Conservation (phyloP, 2,888 invertebrate genomes). For the Mesorhabditis belari region DNA sequence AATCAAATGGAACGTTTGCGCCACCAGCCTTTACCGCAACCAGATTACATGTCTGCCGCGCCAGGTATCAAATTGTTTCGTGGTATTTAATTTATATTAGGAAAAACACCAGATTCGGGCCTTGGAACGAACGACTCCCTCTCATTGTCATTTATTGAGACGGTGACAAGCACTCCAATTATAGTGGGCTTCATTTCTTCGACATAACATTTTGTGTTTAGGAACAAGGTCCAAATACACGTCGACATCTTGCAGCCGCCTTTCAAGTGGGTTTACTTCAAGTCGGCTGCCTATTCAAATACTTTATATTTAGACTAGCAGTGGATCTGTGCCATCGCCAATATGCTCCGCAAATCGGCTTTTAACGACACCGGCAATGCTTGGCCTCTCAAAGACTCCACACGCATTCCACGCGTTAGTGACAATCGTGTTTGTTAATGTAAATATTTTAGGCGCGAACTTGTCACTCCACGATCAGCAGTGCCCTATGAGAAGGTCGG, state of each 20-base stretch:
- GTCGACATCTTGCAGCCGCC: background rate
- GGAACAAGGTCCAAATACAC: no score
- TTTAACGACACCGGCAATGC: background rate
- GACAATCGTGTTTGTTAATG: no score
- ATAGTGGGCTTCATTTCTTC: no score
- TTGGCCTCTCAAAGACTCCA: background rate
- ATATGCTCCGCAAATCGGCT: background rate
- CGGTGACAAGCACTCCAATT: background rate
- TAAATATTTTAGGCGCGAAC: no score
- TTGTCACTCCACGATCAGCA: no score
- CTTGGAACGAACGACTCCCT: background rate
- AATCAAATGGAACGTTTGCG: background rate
- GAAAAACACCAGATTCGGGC: background rate
- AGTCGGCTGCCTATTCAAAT: no score
- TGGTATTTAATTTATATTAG: no score
- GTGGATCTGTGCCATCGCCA: background rate
- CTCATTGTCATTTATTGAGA: background rate
- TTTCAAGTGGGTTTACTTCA: no score
- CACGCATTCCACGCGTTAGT: no score
- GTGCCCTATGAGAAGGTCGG: no score
- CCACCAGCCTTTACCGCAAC: background rate
- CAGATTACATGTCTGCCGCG: background rate
- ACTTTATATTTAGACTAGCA: no score
- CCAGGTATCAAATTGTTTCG: background rate
- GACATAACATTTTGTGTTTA: no score